A percentile compares a stretch with the other conserved stretches of the same genome.
These are phyloP conservation scores for Bostrychus sinensis DNA, from an alignment of 2,113 vertebrate species.

Conservation along the genomic window DNA sequence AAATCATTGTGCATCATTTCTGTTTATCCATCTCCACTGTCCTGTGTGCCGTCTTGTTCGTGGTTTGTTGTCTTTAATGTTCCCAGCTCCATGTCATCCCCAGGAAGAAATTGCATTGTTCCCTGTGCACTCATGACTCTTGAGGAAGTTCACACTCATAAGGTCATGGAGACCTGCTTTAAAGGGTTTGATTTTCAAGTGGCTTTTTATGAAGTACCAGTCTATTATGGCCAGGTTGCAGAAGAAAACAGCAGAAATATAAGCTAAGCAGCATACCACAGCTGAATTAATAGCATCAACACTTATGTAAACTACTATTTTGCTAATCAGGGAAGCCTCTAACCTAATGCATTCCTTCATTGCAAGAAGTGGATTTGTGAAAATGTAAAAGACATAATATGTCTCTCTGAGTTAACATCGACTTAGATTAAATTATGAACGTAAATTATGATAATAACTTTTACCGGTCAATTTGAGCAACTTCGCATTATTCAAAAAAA, in stretches of 20 bases:
- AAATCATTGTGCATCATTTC: conserved; percentile 29
- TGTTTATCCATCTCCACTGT: conserved; percentile 55
- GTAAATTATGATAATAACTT: too few relatives aligned
- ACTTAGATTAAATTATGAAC: too few relatives aligned
- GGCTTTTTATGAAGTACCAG: neutral
- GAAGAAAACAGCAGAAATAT: neutral
- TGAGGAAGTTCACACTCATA: conserved; percentile 18
- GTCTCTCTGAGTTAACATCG: too few relatives aligned
- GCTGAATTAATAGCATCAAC: neutral
- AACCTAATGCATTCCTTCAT: neutral
- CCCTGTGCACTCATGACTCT: neutral
- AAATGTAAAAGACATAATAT: too few relatives aligned
- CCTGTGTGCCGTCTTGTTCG: too few relatives aligned
- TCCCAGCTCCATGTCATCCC: too few relatives aligned
- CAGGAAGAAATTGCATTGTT: conserved; percentile 9
- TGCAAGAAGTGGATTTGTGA: neutral
- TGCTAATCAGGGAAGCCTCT: neutral
- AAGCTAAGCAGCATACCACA: neutral
- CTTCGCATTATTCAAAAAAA: too few relatives aligned
- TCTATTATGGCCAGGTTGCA: neutral
- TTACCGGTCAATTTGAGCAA: too few relatives aligned
- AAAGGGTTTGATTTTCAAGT: neutral
- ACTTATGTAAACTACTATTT: neutral
- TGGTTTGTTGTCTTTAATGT: too few relatives aligned
- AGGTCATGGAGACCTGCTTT: neutral